Base-by-base conservation (phyloP, 2,888 invertebrate genomes). In the Mongoloraphidia duomilia region DNA sequence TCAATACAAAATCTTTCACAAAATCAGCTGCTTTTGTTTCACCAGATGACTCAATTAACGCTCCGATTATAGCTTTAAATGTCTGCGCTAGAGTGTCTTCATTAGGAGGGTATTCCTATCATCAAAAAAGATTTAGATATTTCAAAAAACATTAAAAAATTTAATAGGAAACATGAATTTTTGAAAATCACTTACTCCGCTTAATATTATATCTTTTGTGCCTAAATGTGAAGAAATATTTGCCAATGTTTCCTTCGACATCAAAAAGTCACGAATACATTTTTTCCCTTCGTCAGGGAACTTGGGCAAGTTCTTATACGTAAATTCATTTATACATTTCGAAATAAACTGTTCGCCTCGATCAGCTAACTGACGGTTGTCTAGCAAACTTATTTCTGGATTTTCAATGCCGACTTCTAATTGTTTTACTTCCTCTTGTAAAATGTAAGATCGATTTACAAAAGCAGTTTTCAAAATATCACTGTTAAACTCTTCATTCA, bases 61-160 rank as follows among this genome's bases (percentile, higher is more conserved):
- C 89, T 12, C 82, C 85, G 36, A 93, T 77, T 8, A 96, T 66
- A 0, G 95, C 92, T 61, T 83, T 79, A 50, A 96, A 80, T 17
- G 86, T 80, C 38, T 77, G 75, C 2, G 84, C 77, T 50, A 91
- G 65, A 0, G 82, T 84, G 34, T 68, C 63, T 33, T 74, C 68
- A 41, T 76, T 71, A 5, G 76, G 73, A 43, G 90, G 89, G 63
- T 80, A 81, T 59, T 85, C 84, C 88, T 90, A 53, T 33, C 62
- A 59, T 37, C 26, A 49, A 52, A 50, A 45, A 49, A 17, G 34
- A n/a, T 45, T 50, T 42, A 47, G 46, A 26, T 26, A 6, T 3
- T 6, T 26, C 6, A 6, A 26, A 26, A 26, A 26, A 26, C 1
- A 47, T 41, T 33, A 42, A 49, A 41, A 34, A 48, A 34, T 34